Evolutionary conservation across 2,888 invertebrate genomes (phyloP).

Genomic region (Limnephilus rhombicus): DNA sequence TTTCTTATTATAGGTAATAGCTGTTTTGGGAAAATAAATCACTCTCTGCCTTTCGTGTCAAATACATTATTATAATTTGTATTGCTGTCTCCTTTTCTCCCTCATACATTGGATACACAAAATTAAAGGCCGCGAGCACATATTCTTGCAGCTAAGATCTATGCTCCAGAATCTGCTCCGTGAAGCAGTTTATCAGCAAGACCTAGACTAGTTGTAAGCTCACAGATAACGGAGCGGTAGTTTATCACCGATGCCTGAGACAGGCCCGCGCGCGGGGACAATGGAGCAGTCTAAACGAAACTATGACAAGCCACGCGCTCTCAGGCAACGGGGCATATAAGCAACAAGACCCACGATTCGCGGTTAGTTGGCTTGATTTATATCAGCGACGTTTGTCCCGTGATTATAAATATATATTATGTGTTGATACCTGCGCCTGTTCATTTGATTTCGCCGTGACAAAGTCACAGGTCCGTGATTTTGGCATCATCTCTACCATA

Average conservation of each 20-base stretch:
- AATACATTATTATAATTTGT: too few species aligned
- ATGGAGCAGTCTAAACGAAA: neutral
- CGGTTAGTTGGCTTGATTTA: neutral
- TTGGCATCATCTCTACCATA: neutral
- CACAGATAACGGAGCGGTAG: neutral
- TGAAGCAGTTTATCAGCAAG: neutral
- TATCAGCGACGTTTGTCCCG: neutral
- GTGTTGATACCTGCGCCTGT: neutral
- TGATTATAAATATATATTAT: neutral
- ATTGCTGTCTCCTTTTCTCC: neutral
- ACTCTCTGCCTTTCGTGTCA: neutral
- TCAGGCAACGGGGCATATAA: neutral
- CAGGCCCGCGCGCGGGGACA: neutral
- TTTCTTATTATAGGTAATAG: neutral
- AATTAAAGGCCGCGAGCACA: neutral
- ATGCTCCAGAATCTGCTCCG: neutral
- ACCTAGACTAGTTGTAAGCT: neutral
- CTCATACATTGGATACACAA: neutral
- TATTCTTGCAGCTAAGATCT: neutral
- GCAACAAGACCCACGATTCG: neutral
- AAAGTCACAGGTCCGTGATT: neutral
- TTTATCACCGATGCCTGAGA: neutral
- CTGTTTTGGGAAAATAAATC: neutral
- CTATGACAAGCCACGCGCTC: neutral
- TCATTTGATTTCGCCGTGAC: neutral